Base-by-base conservation (phyloP, 2,113 vertebrate species). In the Hippocampus zosterae region DNA sequence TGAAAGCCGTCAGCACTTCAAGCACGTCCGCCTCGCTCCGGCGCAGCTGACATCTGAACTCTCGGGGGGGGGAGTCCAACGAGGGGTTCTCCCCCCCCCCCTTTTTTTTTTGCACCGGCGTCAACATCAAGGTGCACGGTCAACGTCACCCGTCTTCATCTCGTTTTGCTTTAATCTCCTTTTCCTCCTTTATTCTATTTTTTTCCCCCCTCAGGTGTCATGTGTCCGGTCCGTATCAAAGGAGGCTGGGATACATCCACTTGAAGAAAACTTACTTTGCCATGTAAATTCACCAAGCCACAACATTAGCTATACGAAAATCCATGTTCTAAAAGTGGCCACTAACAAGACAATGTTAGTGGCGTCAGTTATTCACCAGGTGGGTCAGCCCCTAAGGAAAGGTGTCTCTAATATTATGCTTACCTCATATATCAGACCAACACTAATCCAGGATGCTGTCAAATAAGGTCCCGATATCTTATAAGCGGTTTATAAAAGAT, bases 21-120 rank as follows among this genome's bases (percentile, higher is more conserved):
- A 65, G 63, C 63, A 46, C 41, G 12, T 65, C 6, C 11, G 15
- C 23, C 23, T 65, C n/a, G 23, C 63, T 46, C n/a, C 12, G 9
- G n/a, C 13, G n/a, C 9, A 13, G 12, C 41, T 65, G 62, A 65
- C 62, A 65, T 65, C 41, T 44, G 62, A 65, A 65, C 63, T 46
- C 63, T 65, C 23, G 23, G 63, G 63, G 8, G 8, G 27, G 27
- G 41, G 16, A n/a, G 62, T 13, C 62, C 40, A n/a, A 41, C 21
- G 42, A 13, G 13, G 13, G 19, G 40, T 15, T 6, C 4, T n/a
- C n/a, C n/a, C n/a, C n/a, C n/a, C n/a, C n/a, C n/a, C n/a, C n/a
- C n/a, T 37, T 61, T 41, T 41, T 62, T 21, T 21, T 13, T 63
- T 42, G 0, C 63, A 16, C n/a, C n/a, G 10, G 13, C 63, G 15